Base-by-base conservation (phyloP, 92 coral and sea anemone species). In the Chrysogorgia sp. region DNA sequence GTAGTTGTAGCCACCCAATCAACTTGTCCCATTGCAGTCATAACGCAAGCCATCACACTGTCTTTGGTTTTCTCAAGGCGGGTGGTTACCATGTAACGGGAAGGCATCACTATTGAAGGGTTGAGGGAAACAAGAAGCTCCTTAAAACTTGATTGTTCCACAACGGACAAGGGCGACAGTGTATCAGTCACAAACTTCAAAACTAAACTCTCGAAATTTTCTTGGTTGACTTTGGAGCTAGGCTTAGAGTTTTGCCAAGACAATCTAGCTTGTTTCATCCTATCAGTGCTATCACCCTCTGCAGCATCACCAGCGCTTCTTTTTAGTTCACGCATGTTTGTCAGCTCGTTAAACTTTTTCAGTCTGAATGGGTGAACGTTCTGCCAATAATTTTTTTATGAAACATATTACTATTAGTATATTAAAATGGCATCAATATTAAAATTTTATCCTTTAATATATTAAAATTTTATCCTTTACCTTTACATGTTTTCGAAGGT, bases 121-220 rank as follows among this genome's bases (percentile, higher is more conserved):
- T 63, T 63, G 45, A 63, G 70, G 43, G 70, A 63, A 63, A 63
- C 70, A 32, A 63, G 70, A 63, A 63, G 70, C 70, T 63, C 47
- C 70, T 31, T 63, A 15, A 60, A 60, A 60, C 67, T 60, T 60
- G 67, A 28, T 60, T 60, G 67, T 28, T 60, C 67, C 32, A 60
- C 67, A 60, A 60, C 32, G 67, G 67, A 60, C 67, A 60, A 60
- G 40, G 67, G 32, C 37, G 67, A 60, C 67, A 60, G 34, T 60
- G 67, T 60, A 60, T 60, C 67, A 29, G 67, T 60, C 34, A 60
- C 67, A 28, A 60, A 60, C 67, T 29, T 60, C 32, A 60, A 60
- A 60, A 60, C 34, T 60, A 60, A 24, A 19, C 67, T 60, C 67
- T 60, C 30, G n/a, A 60, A 60, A 60, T 60, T 60, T 60, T 60